These are phyloP conservation scores for Smithornis capensis DNA, from an alignment of 2,113 vertebrate species.

Conservation along the genomic window DNA sequence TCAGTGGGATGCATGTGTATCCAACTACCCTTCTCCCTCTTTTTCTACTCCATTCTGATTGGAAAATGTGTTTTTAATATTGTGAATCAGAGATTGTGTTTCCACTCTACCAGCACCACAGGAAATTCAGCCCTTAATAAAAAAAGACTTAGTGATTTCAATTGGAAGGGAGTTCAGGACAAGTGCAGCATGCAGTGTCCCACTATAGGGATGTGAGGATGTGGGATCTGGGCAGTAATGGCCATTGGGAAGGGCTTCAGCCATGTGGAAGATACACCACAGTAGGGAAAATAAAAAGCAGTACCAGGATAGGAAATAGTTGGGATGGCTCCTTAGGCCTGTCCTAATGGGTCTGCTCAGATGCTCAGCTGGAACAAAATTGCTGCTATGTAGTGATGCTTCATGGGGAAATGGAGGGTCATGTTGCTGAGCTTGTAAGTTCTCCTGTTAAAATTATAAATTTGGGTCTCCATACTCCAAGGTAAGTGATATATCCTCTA, in stretches of 20 bases:
- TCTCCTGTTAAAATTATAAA: background rate
- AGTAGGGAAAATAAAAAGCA: background rate
- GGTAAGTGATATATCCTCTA: background rate
- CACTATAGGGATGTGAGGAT: background rate
- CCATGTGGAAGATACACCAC: accelerated
- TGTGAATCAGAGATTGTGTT: constrained; percentile 11
- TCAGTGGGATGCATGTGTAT: background rate
- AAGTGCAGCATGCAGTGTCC: background rate
- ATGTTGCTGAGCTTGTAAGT: background rate
- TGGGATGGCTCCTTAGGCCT: background rate
- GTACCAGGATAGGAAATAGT: background rate
- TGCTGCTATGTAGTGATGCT: background rate
- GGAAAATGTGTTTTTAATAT: constrained; percentile 52
- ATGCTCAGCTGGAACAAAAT: background rate
- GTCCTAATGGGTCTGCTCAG: background rate
- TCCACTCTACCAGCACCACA: background rate
- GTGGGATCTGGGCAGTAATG: background rate
- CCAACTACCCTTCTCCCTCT: background rate
- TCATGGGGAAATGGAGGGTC: background rate
- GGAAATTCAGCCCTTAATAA: constrained; percentile 56
- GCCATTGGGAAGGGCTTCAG: background rate
- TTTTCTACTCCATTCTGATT: background rate
- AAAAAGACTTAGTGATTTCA: constrained; percentile 27
- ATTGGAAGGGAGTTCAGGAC: constrained; percentile 11
- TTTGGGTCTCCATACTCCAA: background rate